Percentiles rank a stretch among this genome's conserved stretches.
These are phyloP conservation scores for Australoheros facetus DNA, from an alignment of 2,797 vertebrate species.

Conservation along the genomic window DNA sequence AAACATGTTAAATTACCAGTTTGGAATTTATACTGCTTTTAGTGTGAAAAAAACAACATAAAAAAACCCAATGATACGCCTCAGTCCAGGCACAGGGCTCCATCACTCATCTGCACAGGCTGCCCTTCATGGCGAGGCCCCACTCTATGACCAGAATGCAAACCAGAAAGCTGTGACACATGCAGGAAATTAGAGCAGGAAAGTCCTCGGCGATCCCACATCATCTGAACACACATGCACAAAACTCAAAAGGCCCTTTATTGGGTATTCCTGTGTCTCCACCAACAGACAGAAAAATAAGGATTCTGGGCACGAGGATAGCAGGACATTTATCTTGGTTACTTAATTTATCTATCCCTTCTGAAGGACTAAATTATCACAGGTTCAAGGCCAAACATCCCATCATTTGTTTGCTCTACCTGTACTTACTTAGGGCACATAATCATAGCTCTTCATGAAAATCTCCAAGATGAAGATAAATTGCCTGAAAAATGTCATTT, in stretches of 20 bases:
- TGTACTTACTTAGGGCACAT: slow-evolving; percentile 4
- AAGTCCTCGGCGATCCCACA: slow-evolving; percentile 18
- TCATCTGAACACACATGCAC: slow-evolving; percentile 4
- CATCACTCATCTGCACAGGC: slow-evolving; percentile 49
- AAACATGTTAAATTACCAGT: slow-evolving; percentile 64
- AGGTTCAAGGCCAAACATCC: slow-evolving; percentile 46
- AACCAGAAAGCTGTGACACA: slow-evolving; percentile 35
- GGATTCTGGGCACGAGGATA: slow-evolving; percentile 14
- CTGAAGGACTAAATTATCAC: slow-evolving; percentile 33
- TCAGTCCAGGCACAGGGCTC: slow-evolving; percentile 34
- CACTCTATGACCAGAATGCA: slow-evolving; percentile 22
- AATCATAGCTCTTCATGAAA: slow-evolving; percentile 27
- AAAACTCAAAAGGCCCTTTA: not conserved
- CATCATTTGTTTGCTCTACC: slow-evolving; percentile 23
- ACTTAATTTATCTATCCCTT: slow-evolving; percentile 37
- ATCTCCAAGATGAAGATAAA: slow-evolving; percentile 17
- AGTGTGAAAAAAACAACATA: slow-evolving; percentile 43
- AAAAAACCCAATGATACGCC: slow-evolving; percentile 4
- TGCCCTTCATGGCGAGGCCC: slow-evolving; percentile 55
- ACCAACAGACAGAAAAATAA: slow-evolving; percentile 18
- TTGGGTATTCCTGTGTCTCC: slow-evolving; percentile 6
- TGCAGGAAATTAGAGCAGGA: slow-evolving; percentile 32
- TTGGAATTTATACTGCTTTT: slow-evolving; percentile 69
- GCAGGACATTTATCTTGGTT: slow-evolving; percentile 35
- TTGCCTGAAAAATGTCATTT: not conserved